A percentile compares a stretch with the other conserved stretches of the same genome.
These are phyloP conservation scores for Corythaixoides concolor DNA, from an alignment of 2,113 vertebrate genomes.

Conservation along the genomic window DNA sequence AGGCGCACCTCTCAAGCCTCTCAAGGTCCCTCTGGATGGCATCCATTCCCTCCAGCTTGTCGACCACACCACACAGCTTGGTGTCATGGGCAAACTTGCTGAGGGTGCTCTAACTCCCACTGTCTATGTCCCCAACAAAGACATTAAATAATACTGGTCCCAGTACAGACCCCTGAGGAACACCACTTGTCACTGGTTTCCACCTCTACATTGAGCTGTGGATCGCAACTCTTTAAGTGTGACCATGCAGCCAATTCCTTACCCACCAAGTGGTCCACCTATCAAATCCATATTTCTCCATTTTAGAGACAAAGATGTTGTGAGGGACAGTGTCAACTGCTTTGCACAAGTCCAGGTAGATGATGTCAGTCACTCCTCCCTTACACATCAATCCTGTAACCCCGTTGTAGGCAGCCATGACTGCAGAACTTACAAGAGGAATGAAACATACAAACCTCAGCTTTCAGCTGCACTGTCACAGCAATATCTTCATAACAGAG, in stretches of 20 bases:
- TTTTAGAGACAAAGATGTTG: neutral
- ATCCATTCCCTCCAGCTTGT: neutral
- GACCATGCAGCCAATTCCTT: neutral
- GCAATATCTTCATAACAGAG: neutral
- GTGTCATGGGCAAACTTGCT: neutral
- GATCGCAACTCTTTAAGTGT: fast-evolving
- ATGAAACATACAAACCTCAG: neutral
- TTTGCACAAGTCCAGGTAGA: neutral
- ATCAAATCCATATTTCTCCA: neutral
- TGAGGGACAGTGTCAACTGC: neutral
- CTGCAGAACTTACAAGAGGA: neutral
- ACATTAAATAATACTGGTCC: neutral
- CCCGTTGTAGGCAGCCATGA: neutral
- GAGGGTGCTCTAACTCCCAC: neutral
- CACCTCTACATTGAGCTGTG: fast-evolving
- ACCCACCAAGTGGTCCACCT: neutral
- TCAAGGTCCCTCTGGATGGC: no score
- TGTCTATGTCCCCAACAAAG: neutral
- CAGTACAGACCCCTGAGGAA: neutral
- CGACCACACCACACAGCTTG: neutral
- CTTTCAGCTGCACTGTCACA: neutral
- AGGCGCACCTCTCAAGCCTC: neutral
- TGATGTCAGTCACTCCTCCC: no score
- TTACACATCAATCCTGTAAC: neutral
- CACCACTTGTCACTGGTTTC: neutral